Base-by-base conservation (phyloP, 2,113 vertebrate species). In the Oxygymnocypris stewartii region DNA sequence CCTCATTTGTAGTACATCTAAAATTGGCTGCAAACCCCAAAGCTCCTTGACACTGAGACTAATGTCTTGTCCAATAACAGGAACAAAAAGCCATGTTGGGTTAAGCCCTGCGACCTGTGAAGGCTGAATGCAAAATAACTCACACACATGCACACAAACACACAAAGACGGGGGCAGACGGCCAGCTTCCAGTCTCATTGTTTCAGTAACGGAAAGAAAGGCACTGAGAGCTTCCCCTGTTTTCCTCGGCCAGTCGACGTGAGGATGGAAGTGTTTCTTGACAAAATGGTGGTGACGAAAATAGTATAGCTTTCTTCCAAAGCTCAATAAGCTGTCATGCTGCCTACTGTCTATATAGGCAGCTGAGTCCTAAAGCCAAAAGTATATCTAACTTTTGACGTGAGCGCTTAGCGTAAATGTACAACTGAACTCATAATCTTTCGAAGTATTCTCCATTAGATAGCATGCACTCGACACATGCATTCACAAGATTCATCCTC, bases 151-250 rank as follows among this genome's bases (percentile, higher is more conserved):
- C 67, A 82, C 82, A 51, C n/a, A n/a, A n/a, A n/a, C n/a, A n/a
- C n/a, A n/a, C 73, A 69, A 5, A 69, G 31, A 69, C 4, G 40
- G 31, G 65, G 82, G 78, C 84, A 61, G 14, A 74, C 51, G 47
- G 67, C 69, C 74, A 28, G 76, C 44, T 61, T 80, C 80, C 65
- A 87, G 37, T 63, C 87, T 73, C 83, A 88, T 88, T 88, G 88
- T 89, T 87, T 87, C 31, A 86, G 74, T 44, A 85, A 85, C 42
- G 80, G 82, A 86, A 83, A 88, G 80, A 73, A 85, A 83, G 63
- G 54, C 84, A 87, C 31, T 12, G 59, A 76, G 57, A 85, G 51
- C 84, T 84, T 85, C 87, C 88, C 79, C 63, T 84, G 84, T 87
- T 86, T 85, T 84, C 63, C 80, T 71, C 79, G 7, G 42, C 25